Evolutionary conservation across 2,888 invertebrate genomes (phyloP), one percentile per base, ranked within the genome.

Genomic region (Dioctria rufipes): DNA sequence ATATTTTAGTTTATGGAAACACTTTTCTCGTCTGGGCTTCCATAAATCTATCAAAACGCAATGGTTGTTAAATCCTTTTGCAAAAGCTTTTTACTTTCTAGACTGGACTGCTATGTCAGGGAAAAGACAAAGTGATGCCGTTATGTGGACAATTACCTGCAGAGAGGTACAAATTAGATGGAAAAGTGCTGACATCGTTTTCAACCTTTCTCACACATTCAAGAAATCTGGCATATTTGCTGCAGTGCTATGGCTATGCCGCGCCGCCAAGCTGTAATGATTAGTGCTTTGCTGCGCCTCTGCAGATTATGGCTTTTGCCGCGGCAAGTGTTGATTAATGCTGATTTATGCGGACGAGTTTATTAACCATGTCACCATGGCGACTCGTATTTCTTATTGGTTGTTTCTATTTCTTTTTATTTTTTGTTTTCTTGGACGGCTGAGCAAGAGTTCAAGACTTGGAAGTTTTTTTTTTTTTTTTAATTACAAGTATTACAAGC

Each of bases 311-410:
- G 42, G 75, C 25, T 60, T 25, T 25, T 43, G 40, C 75, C 13
- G 25, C 61, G 6, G 61, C 75, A 61, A 75, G 75, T 75, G 75
- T 61, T 75, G 75, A 75, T 75, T 75, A 75, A 75, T 75, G 75
- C 75, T 75, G 75, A 75, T 75, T 75, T 75, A 75, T 75, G 25
- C 37, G 75, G 42, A 46, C 75, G 60, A 75, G 75, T 61, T 75
- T 75, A 75, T 75, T 75, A 75, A 43, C 75, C 75, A 61, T 25
- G 75, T 75, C 75, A 60, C 75, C 25, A 42, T 60, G 46, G 46
- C n/a, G 40, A 60, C 43, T 75, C 75, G 75, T 75, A 75, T 43
- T 61, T 75, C 75, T 60, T 75, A 42, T 25, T 71, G 71, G 71
- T 51, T 40, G 5, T 51, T 71, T 39, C 40, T 25, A 49, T 42